Evolutionary conservation across 2,797 vertebrate genomes (phyloP), one percentile per base, ranked within the genome.

Genomic region (Eulemur rubriventer): DNA sequence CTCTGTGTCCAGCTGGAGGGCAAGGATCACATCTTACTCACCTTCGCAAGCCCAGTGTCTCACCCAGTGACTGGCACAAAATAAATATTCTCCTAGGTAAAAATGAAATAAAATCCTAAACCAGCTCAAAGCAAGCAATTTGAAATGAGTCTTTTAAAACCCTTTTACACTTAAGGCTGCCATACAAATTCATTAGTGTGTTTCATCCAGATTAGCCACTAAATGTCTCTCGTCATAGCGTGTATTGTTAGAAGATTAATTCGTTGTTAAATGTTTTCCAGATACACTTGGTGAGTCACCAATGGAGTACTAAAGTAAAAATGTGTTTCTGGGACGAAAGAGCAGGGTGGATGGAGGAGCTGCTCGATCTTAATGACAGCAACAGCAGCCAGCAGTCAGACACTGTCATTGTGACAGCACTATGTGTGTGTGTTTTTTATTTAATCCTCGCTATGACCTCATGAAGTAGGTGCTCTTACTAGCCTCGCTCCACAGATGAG

Each of bases 191-290:
- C 87, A 69, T 43, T 30, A 46, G 20, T 41, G 65, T 48, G 33
- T 85, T 91, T 92, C 93, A 70, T 73, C 30, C 7, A 22, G 55
- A 41, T 48, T 80, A 82, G 69, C 55, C 43, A 94, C 30, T 85
- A 67, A 61, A 43, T 48, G 48, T 78, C 67, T 75, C 35, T 87
- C n/a, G 46, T 84, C 79, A 76, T 63, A 35, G 52, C n/a, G 12
- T 30, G 73, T 35, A 87, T 28, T 87, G 22, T 94, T 55, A 86
- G 83, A 75, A 79, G 69, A 95, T 50, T 38, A 91, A 88, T 78
- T 81, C 52, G 76, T 67, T 52, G 35, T 65, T 80, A 81, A 78
- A 30, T 65, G 81, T 11, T 96, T 94, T 90, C 59, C 72, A 88
- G 81, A 43, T 24, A 87, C 2, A 14, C 57, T 38, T 8, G 9